A percentile compares a stretch with the other conserved stretches of the same genome.
Evolutionary conservation across 2,888 invertebrate species (phyloP).

Genomic region (Nebria brevicollis): DNA sequence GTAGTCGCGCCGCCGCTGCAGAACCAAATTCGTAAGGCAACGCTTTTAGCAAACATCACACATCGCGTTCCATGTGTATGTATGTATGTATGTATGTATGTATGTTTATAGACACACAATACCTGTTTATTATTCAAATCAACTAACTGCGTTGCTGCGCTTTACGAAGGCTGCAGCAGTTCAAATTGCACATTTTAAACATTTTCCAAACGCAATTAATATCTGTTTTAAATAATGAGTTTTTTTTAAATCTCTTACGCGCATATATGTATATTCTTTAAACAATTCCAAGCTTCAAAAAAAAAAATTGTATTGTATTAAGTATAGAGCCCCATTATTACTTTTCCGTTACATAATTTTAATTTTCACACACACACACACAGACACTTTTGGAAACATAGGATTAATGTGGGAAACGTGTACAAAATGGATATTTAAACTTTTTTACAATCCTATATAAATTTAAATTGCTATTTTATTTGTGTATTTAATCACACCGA

Average conservation of each 20-base stretch:
- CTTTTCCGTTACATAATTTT: background rate
- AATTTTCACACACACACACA: background rate
- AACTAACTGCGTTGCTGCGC: slow-evolving; percentile 42
- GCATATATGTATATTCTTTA: background rate
- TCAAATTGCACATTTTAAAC: slow-evolving; percentile 10
- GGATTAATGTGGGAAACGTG: background rate
- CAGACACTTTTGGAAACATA: background rate
- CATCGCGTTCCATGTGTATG: background rate
- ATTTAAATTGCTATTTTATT: background rate
- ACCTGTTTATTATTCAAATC: slow-evolving; percentile 44
- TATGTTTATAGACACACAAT: slow-evolving; percentile 22
- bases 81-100: no score
- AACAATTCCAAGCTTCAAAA: background rate
- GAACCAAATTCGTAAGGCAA: slow-evolving; percentile 37
- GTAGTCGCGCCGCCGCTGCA: slow-evolving; percentile 16
- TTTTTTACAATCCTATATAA: background rate
- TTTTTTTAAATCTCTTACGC: no score
- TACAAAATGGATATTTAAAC: background rate
- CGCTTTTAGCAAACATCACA: slow-evolving; percentile 24
- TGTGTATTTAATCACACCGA: background rate
- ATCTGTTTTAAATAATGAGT: background rate
- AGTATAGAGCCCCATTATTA: background rate
- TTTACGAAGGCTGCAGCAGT: slow-evolving; percentile 44
- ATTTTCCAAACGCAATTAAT: background rate
- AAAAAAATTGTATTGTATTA: background rate